Conservation (phyloP, 2,113 vertebrate species). For the Sarotherodon lohbergeri region DNA sequence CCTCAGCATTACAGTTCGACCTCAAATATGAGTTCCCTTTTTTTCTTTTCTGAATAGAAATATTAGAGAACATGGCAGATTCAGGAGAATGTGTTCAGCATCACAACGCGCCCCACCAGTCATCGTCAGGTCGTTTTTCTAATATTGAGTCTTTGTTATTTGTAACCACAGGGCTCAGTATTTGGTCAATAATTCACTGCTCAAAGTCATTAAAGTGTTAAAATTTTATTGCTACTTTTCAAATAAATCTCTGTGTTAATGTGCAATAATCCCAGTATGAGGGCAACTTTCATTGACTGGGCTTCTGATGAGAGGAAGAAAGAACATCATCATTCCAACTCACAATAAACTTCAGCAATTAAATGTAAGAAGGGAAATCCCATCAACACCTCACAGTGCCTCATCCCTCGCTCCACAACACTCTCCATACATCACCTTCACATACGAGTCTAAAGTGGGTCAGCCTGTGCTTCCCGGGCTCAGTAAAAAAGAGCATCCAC, state of each 20-base stretch:
- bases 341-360: slow-evolving; percentile 10
- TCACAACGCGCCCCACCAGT: background rate
- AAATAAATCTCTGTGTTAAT: background rate
- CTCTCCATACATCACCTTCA: slow-evolving; percentile 64
- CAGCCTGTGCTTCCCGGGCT: slow-evolving; percentile 35
- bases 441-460: slow-evolving; percentile 64
- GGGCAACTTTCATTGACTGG: background rate
- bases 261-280: background rate
- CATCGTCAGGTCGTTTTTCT: background rate
- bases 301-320: slow-evolving; percentile 8
- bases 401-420: slow-evolving; percentile 1
- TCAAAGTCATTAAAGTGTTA: slow-evolving; percentile 18
- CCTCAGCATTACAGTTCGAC: slow-evolving; percentile 32
- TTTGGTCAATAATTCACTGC: slow-evolving; percentile 32
- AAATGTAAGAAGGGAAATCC: background rate
- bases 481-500: slow-evolving; percentile 52
- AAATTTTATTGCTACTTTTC: slow-evolving; percentile 13
- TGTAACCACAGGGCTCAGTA: background rate
- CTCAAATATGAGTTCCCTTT: slow-evolving; percentile 5
- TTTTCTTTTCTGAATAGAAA: background rate
- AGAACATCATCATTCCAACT: slow-evolving; percentile 20
- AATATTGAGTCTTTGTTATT: slow-evolving; percentile 16
- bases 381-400: background rate
- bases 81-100: background rate
- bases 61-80: background rate